Evolutionary conservation across 2,888 invertebrate species (phyloP).

Genomic region (Anoncus sp.): DNA sequence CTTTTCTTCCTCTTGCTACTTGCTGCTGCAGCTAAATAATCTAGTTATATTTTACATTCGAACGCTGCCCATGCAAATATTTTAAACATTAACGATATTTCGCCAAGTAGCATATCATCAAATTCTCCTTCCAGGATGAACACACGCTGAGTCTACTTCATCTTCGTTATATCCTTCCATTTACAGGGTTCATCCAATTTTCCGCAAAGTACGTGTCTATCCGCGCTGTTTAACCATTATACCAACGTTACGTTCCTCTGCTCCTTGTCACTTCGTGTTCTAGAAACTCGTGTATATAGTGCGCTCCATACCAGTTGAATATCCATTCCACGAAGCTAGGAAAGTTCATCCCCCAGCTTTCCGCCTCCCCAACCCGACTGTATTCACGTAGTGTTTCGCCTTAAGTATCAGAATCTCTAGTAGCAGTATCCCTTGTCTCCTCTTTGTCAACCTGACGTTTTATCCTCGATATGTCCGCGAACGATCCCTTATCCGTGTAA

Average conservation of each 20-base stretch:
- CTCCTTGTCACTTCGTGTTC: slow-evolving; percentile 38
- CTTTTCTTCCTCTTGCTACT: slow-evolving; percentile 3
- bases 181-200: slow-evolving; percentile 33
- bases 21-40: neutral
- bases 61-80: too few species aligned
- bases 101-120: slow-evolving; percentile 2
- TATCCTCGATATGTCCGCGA: slow-evolving; percentile 46
- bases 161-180: slow-evolving; percentile 2
- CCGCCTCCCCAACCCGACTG: neutral
- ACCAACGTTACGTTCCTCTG: slow-evolving; percentile 6
- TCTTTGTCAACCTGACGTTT: slow-evolving; percentile 37
- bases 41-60: too few species aligned
- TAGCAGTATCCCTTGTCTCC: neutral
- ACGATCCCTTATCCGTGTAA: slow-evolving; percentile 63
- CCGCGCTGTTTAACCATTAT: slow-evolving; percentile 18
- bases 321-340: slow-evolving; percentile 13
- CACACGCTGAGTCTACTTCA: neutral
- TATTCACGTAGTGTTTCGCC: slow-evolving; percentile 25
- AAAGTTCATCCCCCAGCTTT: slow-evolving; percentile 27
- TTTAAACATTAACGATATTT: too few species aligned
- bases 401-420: neutral
- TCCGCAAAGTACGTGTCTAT: slow-evolving; percentile 24
- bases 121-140: neutral
- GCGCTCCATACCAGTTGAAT: neutral
- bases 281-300: neutral